Percentiles rank a stretch among this genome's conserved stretches.
Evolutionary conservation across 1,140 invertebrate species (phyloP).

Genomic region (Drosophila nikananu): DNA sequence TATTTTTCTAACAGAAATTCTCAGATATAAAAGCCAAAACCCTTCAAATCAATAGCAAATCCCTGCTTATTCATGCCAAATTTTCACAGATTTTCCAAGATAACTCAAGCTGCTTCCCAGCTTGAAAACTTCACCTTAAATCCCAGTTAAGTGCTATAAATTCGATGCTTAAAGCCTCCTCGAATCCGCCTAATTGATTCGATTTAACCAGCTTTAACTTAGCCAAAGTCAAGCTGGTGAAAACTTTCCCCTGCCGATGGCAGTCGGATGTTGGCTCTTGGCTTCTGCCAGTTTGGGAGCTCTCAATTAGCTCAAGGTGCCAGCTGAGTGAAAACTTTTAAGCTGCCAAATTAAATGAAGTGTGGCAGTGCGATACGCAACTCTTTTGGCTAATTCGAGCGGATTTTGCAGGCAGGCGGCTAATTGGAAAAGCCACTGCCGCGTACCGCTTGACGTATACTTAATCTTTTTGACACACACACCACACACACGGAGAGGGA

Average conservation of each 20-base stretch:
- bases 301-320: slow-evolving; percentile 58
- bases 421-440: slow-evolving; percentile 68
- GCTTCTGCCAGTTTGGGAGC: slow-evolving; percentile 6
- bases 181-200: slow-evolving; percentile 55
- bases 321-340: slow-evolving; percentile 59
- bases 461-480: slow-evolving; percentile 60
- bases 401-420: slow-evolving; percentile 35
- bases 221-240: slow-evolving; percentile 7
- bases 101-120: slow-evolving; percentile 2
- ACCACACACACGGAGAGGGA: background rate
- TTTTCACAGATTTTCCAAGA: background rate
- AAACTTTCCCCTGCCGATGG: slow-evolving; percentile 9
- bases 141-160: slow-evolving; percentile 40
- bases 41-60: background rate
- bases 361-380: slow-evolving; percentile 52
- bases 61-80: slow-evolving; percentile 4
- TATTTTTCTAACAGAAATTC: background rate
- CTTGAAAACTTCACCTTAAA: slow-evolving; percentile 15
- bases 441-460: slow-evolving; percentile 72
- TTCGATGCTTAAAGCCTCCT: slow-evolving; percentile 30
- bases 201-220: slow-evolving; percentile 32
- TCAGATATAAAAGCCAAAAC: too few species aligned
- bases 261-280: background rate
- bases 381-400: slow-evolving; percentile 29
- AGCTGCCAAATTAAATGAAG: slow-evolving; percentile 64